phyloP scores from a whole-genome alignment of 2,888 invertebrate genomes.

The Scelioninae gen. 2 region DNA sequence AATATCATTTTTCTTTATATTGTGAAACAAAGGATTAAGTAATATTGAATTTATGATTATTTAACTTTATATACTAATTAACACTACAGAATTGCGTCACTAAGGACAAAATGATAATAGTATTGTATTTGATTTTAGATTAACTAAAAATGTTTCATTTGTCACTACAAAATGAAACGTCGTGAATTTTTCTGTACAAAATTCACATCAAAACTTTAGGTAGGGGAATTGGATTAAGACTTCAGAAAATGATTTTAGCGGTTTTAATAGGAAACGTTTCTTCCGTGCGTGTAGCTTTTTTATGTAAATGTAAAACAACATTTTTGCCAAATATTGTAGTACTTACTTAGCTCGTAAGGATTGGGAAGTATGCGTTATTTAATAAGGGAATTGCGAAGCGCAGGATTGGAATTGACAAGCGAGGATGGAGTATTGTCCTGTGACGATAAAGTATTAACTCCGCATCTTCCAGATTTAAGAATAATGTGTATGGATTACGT shows the following conservation, averaged over 20 bases:
- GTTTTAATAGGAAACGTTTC: slow-evolving; percentile 62
- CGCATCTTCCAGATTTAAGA: slow-evolving; percentile 71
- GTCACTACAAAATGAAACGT: slow-evolving; percentile 37
- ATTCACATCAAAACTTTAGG: slow-evolving; percentile 23
- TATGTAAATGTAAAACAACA: slow-evolving; percentile 72
- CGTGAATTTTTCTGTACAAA: slow-evolving; percentile 44
- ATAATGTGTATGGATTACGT: slow-evolving; percentile 61
- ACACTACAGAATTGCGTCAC: too few species aligned
- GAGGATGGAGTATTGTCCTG: slow-evolving; percentile 47
- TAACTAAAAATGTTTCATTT: background rate
- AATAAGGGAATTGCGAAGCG: slow-evolving; percentile 29
- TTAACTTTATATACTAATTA: too few species aligned
- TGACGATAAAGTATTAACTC: slow-evolving; percentile 69
- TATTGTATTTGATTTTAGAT: too few species aligned
- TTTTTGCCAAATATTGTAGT: slow-evolving; percentile 75
- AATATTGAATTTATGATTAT: too few species aligned
- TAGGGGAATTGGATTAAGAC: background rate
- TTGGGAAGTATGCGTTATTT: slow-evolving; percentile 55
- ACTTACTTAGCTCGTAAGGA: slow-evolving; percentile 72
- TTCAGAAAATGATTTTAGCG: slow-evolving; percentile 4
- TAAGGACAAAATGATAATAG: too few species aligned
- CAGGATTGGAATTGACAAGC: slow-evolving; percentile 9
- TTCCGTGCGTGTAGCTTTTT: slow-evolving; percentile 74
- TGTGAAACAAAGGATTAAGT: too few species aligned
- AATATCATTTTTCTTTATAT: too few species aligned